Percentiles rank a stretch among this genome's conserved stretches.
phyloP scores from a whole-genome alignment of 23 tunicate genomes.

The Corella eumyota region DNA sequence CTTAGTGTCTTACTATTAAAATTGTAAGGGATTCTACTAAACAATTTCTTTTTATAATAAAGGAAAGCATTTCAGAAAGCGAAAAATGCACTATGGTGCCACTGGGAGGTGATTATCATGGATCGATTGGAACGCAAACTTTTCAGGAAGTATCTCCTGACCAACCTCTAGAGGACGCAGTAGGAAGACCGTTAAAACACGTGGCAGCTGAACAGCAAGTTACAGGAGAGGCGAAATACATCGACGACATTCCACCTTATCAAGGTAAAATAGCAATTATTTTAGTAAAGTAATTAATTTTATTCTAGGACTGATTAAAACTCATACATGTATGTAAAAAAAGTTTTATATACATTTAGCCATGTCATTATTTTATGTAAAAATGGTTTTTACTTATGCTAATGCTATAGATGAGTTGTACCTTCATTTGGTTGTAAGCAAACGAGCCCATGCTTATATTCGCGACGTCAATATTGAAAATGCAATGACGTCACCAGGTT shows the following conservation, averaged over 20 bases:
- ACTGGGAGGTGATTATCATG: constrained; percentile 16
- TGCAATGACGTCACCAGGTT: constrained; percentile 49
- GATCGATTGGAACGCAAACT: constrained; percentile 21
- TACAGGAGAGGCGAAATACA: constrained; percentile 83
- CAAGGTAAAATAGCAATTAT: too few species aligned
- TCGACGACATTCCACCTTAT: constrained; percentile 75
- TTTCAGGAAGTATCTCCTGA: constrained; percentile 31
- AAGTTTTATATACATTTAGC: too few species aligned
- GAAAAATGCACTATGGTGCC: constrained; percentile 10
- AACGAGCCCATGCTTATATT: constrained; percentile 69
- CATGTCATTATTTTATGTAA: too few species aligned
- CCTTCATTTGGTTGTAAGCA: constrained; percentile 50
- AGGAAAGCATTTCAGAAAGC: neutral
- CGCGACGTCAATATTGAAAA: constrained; percentile 20
- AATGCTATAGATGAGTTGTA: constrained; percentile 43
- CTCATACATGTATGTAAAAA: too few species aligned
- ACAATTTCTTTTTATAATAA: neutral
- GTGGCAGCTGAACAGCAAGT: constrained; percentile 58
- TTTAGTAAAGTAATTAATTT: too few species aligned
- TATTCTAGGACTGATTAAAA: too few species aligned
- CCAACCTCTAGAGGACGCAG: constrained; percentile 49
- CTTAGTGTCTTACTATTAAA: neutral
- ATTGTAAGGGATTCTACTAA: neutral
- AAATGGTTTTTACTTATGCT: too few species aligned
- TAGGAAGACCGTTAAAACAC: constrained; percentile 54